phyloP scores from a whole-genome alignment of 2,113 vertebrate genomes.

The Danio rerio region DNA sequence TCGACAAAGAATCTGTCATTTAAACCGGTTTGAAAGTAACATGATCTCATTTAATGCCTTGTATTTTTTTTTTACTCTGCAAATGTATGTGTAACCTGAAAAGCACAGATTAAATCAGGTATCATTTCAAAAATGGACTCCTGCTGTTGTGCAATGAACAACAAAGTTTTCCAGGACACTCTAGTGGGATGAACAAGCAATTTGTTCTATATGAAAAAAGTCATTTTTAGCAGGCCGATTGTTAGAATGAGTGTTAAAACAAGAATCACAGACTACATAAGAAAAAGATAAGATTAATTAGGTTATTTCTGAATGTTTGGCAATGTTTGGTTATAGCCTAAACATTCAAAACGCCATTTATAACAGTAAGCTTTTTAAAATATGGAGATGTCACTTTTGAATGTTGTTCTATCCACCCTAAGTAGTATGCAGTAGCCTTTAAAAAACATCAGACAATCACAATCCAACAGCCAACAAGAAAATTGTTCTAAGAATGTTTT shows the following conservation, averaged over 20 bases:
- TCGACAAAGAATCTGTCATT: constrained; percentile 1
- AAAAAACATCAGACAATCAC: too few species aligned
- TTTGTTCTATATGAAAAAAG: neutral
- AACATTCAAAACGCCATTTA: too few species aligned
- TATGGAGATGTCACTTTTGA: too few species aligned
- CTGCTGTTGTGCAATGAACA: neutral
- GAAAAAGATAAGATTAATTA: neutral
- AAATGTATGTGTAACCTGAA: neutral
- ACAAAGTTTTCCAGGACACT: neutral
- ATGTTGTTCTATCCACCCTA: too few species aligned
- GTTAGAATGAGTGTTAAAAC: neutral
- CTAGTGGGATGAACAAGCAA: neutral
- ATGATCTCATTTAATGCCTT: constrained; percentile 4
- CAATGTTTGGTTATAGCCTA: too few species aligned
- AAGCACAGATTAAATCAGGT: constrained; percentile 2
- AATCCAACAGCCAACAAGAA: too few species aligned
- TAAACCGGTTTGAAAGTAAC: constrained; percentile 31
- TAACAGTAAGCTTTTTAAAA: too few species aligned
- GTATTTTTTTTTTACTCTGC: neutral
- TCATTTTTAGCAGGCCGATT: neutral
- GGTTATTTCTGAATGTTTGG: too few species aligned
- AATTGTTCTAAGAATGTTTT: too few species aligned
- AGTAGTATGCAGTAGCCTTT: too few species aligned
- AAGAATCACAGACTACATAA: neutral
- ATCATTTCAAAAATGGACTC: neutral